Evolutionary conservation across 2,113 vertebrate species (phyloP).

Genomic region (Cyanoramphus novaezelandiae): DNA sequence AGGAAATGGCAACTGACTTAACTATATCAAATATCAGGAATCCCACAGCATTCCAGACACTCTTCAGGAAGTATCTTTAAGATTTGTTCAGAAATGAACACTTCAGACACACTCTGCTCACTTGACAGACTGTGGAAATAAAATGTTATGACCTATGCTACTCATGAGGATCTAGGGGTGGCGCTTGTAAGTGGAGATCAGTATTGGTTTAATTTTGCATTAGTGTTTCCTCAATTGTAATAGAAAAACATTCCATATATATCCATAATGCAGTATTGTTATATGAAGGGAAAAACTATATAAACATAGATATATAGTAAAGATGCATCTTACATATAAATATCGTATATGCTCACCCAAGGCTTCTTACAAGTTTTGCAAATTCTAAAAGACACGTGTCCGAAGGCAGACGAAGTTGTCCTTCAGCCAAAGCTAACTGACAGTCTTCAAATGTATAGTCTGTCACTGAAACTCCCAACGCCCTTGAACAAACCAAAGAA

Average conservation of each 20-base stretch:
- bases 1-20: not conserved
- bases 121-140: not conserved
- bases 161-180: not conserved
- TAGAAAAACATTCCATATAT: not conserved
- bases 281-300: not conserved
- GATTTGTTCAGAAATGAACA: not conserved
- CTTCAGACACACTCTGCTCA: not conserved
- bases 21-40: not conserved
- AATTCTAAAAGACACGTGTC: constrained; percentile 94
- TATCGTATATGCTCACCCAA: constrained; percentile 82
- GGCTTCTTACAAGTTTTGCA: constrained; percentile 90
- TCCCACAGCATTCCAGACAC: not conserved
- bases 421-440: constrained; percentile 93
- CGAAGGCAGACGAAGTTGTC: constrained; percentile 90
- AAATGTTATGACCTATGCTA: not conserved
- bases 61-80: not conserved
- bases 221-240: not conserved
- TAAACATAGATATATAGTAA: not conserved
- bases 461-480: constrained; percentile 89
- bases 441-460: constrained; percentile 98
- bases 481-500: constrained; percentile 74
- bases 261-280: not conserved
- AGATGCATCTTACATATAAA: not conserved
- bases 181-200: not conserved
- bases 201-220: not conserved